These are phyloP conservation scores for Diploscapter pachys DNA, from an alignment of 1,140 invertebrate genomes.

Conservation along the genomic window DNA sequence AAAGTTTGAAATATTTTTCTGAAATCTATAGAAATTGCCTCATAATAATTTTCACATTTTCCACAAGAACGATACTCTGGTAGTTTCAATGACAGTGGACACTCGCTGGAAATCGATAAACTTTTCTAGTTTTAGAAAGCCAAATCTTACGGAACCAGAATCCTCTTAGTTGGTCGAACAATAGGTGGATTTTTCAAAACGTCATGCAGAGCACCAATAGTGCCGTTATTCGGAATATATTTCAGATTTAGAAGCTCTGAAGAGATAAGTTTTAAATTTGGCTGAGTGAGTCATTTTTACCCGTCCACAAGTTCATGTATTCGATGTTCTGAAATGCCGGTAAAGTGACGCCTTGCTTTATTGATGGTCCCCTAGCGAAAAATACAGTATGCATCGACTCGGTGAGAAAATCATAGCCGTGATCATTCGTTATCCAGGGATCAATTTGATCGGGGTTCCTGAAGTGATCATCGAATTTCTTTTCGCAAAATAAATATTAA, in stretches of 20 bases:
- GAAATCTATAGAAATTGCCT: too few relatives aligned
- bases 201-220: slow-evolving; percentile 39
- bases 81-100: too few relatives aligned
- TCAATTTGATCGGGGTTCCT: not conserved
- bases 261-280: slow-evolving; percentile 17
- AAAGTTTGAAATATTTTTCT: too few relatives aligned
- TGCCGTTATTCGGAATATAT: slow-evolving; percentile 47
- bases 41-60: too few relatives aligned
- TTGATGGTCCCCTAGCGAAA: slow-evolving; percentile 35
- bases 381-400: slow-evolving; percentile 46
- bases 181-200: slow-evolving; percentile 36
- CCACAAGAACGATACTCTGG: too few relatives aligned
- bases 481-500: not conserved
- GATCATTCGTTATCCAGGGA: slow-evolving; percentile 19
- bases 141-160: too few relatives aligned
- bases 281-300: not conserved
- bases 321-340: slow-evolving; percentile 47
- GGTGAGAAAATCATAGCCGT: slow-evolving; percentile 40
- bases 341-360: slow-evolving; percentile 32
- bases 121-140: too few relatives aligned
- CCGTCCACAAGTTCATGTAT: slow-evolving; percentile 44
- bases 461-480: not conserved
- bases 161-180: too few relatives aligned
- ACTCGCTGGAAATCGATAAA: too few relatives aligned
- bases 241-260: slow-evolving; percentile 48